A percentile compares a stretch with the other conserved stretches of the same genome.
Evolutionary conservation across 2,888 invertebrate genomes (phyloP).

Genomic region (Xylota sylvarum): DNA sequence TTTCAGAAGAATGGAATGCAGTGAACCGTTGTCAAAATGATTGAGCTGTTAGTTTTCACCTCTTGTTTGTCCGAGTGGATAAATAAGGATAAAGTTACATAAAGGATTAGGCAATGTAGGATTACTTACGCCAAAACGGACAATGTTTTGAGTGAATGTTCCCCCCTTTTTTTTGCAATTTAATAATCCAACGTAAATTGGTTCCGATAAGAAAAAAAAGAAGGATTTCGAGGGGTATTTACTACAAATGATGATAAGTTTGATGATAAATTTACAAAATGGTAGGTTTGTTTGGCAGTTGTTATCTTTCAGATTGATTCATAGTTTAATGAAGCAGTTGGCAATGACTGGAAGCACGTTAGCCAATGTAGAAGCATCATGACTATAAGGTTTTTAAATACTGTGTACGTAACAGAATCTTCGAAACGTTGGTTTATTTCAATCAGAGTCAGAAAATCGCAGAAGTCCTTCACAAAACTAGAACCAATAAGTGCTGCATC

Average conservation of each 20-base stretch:
- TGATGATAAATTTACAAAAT: too few species aligned
- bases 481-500: too few species aligned
- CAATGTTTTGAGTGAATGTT: constrained; percentile 15
- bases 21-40: constrained; percentile 67
- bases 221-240: not conserved
- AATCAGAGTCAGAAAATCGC: too few species aligned
- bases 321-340: too few species aligned
- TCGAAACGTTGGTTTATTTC: too few species aligned
- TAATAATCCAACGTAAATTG: constrained; percentile 58
- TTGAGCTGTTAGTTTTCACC: constrained; percentile 70
- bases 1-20: constrained; percentile 25
- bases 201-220: constrained; percentile 3
- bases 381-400: too few species aligned
- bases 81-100: constrained; percentile 60
- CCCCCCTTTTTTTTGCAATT: constrained; percentile 22
- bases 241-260: not conserved
- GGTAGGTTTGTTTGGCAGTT: too few species aligned
- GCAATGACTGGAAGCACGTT: too few species aligned
- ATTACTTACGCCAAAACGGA: constrained; percentile 28
- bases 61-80: constrained; percentile 64
- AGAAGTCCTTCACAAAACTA: too few species aligned
- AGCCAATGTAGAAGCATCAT: too few species aligned
- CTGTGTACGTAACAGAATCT: too few species aligned
- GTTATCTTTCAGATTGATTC: too few species aligned
- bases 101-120: constrained; percentile 50